Evolutionary conservation across 2,888 invertebrate species (phyloP), one percentile per base, ranked within the genome.

Genomic region (Nebria salina): DNA sequence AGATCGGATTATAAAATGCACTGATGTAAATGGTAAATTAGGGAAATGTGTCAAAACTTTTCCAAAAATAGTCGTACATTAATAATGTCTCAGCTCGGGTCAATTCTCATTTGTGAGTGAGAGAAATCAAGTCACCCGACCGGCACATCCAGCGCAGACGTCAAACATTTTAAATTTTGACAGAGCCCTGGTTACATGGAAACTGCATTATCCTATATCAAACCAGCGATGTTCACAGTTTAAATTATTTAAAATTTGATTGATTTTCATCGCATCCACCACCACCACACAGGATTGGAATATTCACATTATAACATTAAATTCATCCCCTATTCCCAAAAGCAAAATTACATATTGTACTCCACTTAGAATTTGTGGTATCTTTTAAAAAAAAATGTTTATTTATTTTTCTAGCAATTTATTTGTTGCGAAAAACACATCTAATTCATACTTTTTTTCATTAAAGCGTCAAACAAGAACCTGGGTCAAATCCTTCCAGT

Each of bases 381-480:
- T 20, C 20, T 20, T 20, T 20, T 20, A 1, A 1, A 20, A 1
- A 1, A 20, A 20, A 20, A 1, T 20, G 20, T 20, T 20, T 20
- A 20, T 20, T 20, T 20, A 20, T 20, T 20, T 20, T 20, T 20
- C 20, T 20, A 20, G 20, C 20, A 20, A 20, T 20, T 20, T 20
- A 20, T 20, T 0, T 20, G 20, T 20, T 20, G 20, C 20, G 20
- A 20, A 20, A 20, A 20, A 1, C 20, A 1, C 11, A 54, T 54
- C 13, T 70, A 70, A 70, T 34, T 15, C 66, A 43, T 74, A n/a
- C 41, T 83, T 79, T 8, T 79, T 82, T 85, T 84, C 76, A 80
- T 88, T 87, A 65, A 86, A 89, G 89, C 84, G 87, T 88, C 82
- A 89, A 89, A 82, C 87, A 87, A 84, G 89, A 89, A 84, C 86